Evolutionary conservation across 2,113 vertebrate genomes (phyloP).

Genomic region (Macrotus californicus): DNA sequence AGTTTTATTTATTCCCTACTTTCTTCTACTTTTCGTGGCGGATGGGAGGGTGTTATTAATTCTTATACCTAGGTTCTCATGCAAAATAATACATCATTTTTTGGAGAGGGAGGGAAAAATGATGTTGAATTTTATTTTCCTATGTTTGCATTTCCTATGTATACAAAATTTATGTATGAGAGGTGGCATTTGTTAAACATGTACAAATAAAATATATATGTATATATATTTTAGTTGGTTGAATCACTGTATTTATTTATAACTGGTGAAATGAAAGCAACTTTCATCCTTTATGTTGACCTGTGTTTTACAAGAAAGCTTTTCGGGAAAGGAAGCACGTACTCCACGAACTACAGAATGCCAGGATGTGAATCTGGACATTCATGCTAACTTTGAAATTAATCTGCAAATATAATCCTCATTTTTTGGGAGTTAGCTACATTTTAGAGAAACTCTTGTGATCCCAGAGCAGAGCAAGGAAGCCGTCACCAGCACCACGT

Average conservation of each 20-base stretch:
- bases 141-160: background rate
- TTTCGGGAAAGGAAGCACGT: background rate
- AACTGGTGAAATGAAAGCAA: background rate
- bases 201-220: background rate
- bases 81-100: background rate
- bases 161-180: background rate
- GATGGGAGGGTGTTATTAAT: background rate
- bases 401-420: background rate
- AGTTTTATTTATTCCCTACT: background rate
- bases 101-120: background rate
- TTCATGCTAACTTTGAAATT: background rate
- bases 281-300: background rate
- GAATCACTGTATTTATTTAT: background rate
- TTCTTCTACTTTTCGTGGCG: background rate
- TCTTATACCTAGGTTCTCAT: background rate
- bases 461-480: background rate
- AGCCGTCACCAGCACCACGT: background rate
- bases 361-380: background rate
- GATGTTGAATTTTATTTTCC: slow-evolving; percentile 3
- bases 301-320: background rate
- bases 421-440: background rate
- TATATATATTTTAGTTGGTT: background rate
- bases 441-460: background rate
- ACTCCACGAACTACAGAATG: background rate
- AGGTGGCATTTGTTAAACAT: background rate